These are phyloP conservation scores for Grammomys dolichurus DNA, from an alignment of 2,113 vertebrate genomes.

Conservation along the genomic window DNA sequence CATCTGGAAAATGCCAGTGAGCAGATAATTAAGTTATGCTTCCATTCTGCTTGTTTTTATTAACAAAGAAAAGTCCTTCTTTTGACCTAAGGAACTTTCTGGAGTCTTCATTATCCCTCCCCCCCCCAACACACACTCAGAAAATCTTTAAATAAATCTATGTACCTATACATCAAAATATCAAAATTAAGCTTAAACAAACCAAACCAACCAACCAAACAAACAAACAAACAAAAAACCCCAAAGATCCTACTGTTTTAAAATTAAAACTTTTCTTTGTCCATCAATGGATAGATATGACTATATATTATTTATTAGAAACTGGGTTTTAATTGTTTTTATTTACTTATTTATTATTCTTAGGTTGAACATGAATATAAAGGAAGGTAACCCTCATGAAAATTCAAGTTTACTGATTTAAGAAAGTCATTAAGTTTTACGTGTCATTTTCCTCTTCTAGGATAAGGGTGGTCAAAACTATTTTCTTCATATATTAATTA, in stretches of 20 bases:
- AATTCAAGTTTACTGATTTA: background rate
- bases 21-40: background rate
- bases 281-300: background rate
- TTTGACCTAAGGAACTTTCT: background rate
- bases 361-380: background rate
- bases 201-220: background rate
- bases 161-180: background rate
- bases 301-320: background rate
- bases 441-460: background rate
- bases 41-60: background rate
- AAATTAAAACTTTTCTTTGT: background rate
- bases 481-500: background rate
- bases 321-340: background rate
- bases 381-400: background rate
- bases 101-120: background rate
- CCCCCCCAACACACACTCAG: too few relatives aligned
- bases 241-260: background rate
- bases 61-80: background rate
- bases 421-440: background rate
- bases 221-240: background rate
- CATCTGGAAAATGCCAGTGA: background rate
- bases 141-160: background rate
- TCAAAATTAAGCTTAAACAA: background rate
- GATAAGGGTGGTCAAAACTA: background rate
- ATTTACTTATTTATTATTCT: background rate